Conservation (phyloP, 2,113 vertebrate genomes). For the Phasianus colchicus region DNA sequence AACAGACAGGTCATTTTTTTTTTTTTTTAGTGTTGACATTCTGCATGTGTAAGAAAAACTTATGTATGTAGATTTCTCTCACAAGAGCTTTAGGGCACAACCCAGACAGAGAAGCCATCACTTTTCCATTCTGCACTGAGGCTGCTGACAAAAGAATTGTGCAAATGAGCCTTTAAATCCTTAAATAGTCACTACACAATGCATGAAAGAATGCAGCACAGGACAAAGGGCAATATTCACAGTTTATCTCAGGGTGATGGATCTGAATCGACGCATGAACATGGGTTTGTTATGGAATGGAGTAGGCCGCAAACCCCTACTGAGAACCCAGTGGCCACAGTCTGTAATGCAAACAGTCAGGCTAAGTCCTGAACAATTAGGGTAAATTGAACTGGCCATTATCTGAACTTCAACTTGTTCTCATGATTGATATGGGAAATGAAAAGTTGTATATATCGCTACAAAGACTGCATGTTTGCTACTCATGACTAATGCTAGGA, state of each 20-base stretch:
- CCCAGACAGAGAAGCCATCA: constrained; percentile 81
- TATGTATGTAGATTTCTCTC: constrained; percentile 81
- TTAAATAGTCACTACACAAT: constrained; percentile 97
- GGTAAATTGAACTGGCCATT: constrained; percentile 91
- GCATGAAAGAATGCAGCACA: constrained; percentile 89
- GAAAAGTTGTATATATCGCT: constrained; percentile 82
- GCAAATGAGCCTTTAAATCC: constrained; percentile 99
- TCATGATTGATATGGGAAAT: constrained; percentile 99
- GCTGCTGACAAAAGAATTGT: constrained; percentile 97
- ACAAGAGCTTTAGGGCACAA: constrained; percentile 81
- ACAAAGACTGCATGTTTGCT: constrained; percentile 50
- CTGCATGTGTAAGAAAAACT: constrained; percentile 75
- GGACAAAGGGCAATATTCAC: constrained; percentile 94
- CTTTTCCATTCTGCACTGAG: constrained; percentile 85
- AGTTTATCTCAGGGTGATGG: constrained; percentile 96
- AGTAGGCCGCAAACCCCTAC: constrained; percentile 90
- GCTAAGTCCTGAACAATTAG: constrained; percentile 90
- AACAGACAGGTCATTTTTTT: constrained; percentile 79
- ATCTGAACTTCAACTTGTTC: constrained; percentile 89
- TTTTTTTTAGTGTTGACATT: constrained; percentile 78
- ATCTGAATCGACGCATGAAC: constrained; percentile 99
- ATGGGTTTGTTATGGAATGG: constrained; percentile 91
- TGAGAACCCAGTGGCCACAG: constrained; percentile 89
- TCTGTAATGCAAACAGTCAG: constrained; percentile 85
- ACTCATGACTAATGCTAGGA: constrained; percentile 35